Evolutionary conservation across 2,888 invertebrate genomes (phyloP).

Genomic region (Thymelicus lineola): DNA sequence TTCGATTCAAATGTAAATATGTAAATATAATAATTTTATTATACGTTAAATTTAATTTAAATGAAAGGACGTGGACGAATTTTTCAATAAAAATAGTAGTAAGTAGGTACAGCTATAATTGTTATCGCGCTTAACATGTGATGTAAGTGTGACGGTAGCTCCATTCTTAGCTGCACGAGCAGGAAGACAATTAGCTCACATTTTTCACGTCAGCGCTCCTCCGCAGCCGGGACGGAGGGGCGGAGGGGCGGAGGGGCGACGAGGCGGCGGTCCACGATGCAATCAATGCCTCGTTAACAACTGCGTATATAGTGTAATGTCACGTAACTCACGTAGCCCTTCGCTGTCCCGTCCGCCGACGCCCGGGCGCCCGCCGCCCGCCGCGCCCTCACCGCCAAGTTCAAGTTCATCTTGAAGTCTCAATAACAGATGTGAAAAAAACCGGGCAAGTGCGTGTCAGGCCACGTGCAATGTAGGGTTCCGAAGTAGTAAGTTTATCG

Average conservation of each 20-base stretch:
- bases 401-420: no score
- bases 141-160: background rate
- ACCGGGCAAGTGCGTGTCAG: no score
- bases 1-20: no score
- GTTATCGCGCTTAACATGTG: background rate
- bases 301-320: conserved; percentile 8
- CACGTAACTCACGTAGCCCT: no score
- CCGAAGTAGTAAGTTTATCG: no score
- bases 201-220: conserved; percentile 13
- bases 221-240: background rate
- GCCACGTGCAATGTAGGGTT: no score
- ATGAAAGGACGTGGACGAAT: background rate
- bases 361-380: background rate
- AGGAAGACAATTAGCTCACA: conserved; percentile 5
- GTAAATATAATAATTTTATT: no score
- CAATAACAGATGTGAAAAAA: no score
- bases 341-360: background rate
- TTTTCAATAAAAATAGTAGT: background rate
- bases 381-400: no score
- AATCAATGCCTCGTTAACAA: conserved; percentile 17
- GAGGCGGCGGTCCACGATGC: background rate
- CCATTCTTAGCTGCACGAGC: conserved; percentile 1
- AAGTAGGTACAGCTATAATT: background rate
- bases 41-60: no score
- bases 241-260: no score